Base-by-base conservation (phyloP, 2,888 invertebrate species). In the Toxonevra muliebris region DNA sequence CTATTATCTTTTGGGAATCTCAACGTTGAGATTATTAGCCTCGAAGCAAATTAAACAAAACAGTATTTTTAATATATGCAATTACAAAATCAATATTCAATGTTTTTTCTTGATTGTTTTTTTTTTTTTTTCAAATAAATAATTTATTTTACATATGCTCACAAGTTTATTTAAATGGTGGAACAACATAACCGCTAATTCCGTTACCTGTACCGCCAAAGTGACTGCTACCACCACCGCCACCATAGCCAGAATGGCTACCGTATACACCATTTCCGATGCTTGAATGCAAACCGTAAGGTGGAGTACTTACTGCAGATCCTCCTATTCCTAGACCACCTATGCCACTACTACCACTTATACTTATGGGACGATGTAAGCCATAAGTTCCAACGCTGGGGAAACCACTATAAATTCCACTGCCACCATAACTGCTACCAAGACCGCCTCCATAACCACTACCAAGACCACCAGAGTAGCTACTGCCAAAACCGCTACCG, bases 381-480 rank as follows among this genome's bases (percentile, higher is more conserved):
- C 60, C 55, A 48, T 66, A 63, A 13, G 63, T 52, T 40, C 66
- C 61, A 30, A 59, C 57, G 15, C 20, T 45, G 30, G 30, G 5
- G 48, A 19, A 54, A 13, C 30, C 61, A 4, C 40, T 42, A 62
- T 30, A 50, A 48, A 54, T 55, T n/a, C 68, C 68, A 15, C 54
- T 65, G 13, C 61, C 62, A 0, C 61, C 61, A 58, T 53, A 52
- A 15, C 42, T 43, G 30, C 19, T 53, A 42, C 42, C 43, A 12
- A 59, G 19, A 12, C 30, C 45, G 1, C 17, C 5, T 48, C 48
- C 75, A 57, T 74, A 73, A 12, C 72, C 70, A 4, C 60, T 68
- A 13, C 68, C 5, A 74, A 75, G 50, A 55, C 64, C 70, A 20
- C 72, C 76, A 19, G 69, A 73, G 17, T 59, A 70, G 1, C 66